Percentiles rank a stretch among this genome's conserved stretches.
Conservation (phyloP, 2,888 invertebrate genomes). For the Perdita meconis region DNA sequence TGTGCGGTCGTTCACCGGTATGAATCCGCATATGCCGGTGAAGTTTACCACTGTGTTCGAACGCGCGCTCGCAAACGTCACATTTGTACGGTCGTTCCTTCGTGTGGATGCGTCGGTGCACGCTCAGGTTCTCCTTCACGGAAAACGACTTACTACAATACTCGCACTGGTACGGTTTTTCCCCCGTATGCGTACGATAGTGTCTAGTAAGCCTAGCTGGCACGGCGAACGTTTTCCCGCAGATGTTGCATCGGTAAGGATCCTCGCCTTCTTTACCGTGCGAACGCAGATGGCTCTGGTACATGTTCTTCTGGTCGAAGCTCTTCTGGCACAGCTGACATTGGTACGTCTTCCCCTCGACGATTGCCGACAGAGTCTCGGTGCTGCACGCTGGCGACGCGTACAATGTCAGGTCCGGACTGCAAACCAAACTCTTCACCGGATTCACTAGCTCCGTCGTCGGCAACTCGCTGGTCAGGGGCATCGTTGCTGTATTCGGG, state of each 20-base stretch:
- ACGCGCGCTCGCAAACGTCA: constrained; percentile 94
- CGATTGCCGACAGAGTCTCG: constrained; percentile 37
- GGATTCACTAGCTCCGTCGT: constrained; percentile 71
- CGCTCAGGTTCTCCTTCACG: constrained; percentile 96
- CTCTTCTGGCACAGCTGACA: constrained; percentile 91
- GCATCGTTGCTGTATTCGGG: constrained; percentile 62
- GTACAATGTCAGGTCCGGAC: constrained; percentile 86
- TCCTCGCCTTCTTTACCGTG: constrained; percentile 88
- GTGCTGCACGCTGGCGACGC: constrained; percentile 70
- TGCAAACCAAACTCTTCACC: constrained; percentile 87
- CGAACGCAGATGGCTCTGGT: constrained; percentile 89
- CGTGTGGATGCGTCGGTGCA: constrained; percentile 94
- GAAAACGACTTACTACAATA: constrained; percentile 97
- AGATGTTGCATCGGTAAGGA: constrained; percentile 95
- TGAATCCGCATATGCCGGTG: constrained; percentile 96
- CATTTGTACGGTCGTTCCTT: constrained; percentile 96
- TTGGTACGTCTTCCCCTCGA: constrained; percentile 83
- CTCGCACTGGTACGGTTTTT: constrained; percentile 95
- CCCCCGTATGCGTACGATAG: constrained; percentile 95
- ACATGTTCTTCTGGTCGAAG: constrained; percentile 90
- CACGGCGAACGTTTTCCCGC: constrained; percentile 95
- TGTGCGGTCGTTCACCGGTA: constrained; percentile 95
- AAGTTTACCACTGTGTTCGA: constrained; percentile 95
- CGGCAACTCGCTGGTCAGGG: constrained; percentile 53
- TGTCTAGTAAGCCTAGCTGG: constrained; percentile 94